Conservation (phyloP, 2,113 vertebrate species). For the Megaceryle torquata region DNA sequence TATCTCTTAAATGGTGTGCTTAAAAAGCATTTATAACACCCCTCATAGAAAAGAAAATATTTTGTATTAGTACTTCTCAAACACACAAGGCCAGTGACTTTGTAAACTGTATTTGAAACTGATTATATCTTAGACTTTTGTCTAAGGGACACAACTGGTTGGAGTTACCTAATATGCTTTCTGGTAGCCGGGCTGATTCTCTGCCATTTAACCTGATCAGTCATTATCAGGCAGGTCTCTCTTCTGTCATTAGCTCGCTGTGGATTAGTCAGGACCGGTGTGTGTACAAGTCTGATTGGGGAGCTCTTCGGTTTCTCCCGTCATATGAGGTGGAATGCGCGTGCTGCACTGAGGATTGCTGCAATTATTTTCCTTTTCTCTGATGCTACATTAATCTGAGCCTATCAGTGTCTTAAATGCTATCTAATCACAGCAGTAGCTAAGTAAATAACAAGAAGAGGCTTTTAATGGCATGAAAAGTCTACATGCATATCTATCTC, state of each 20-base stretch:
- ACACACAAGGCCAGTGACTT: neutral
- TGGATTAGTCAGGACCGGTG: neutral
- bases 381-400: neutral
- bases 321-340: neutral
- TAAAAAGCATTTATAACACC: neutral
- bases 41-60: neutral
- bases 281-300: neutral
- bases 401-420: neutral
- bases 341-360: neutral
- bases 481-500: neutral
- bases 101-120: neutral
- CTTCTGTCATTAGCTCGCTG: rapidly evolving
- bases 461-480: neutral
- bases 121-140: neutral
- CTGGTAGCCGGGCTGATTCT: neutral
- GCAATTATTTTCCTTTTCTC: neutral
- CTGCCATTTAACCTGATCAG: neutral
- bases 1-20: neutral
- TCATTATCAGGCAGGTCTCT: neutral
- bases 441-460: neutral
- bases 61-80: neutral
- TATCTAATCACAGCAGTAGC: neutral
- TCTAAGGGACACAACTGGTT: neutral
- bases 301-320: neutral
- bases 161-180: neutral